phyloP scores from a whole-genome alignment of 2,113 vertebrate genomes.

The Lamprologus callipterus region DNA sequence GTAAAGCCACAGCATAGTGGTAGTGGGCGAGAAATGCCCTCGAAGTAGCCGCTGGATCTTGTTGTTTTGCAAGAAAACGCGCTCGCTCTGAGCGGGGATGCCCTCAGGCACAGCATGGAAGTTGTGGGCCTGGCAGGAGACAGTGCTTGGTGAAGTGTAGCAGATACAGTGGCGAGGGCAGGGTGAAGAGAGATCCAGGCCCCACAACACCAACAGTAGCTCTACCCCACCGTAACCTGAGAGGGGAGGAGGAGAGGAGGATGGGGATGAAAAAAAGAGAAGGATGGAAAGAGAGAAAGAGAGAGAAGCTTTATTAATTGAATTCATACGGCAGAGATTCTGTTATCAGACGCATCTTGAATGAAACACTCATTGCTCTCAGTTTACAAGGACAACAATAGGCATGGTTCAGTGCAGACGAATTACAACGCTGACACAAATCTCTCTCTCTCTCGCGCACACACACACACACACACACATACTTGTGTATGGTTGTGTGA shows the following conservation, averaged over 20 bases:
- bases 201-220: conserved; percentile 85
- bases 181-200: conserved; percentile 73
- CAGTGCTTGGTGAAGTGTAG: conserved; percentile 92
- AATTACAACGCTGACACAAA: conserved; percentile 32
- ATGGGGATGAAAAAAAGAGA: not conserved
- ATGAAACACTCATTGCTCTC: conserved; percentile 42
- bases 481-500: not conserved
- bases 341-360: conserved; percentile 40
- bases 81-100: conserved; percentile 89
- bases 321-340: conserved; percentile 22
- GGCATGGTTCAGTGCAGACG: conserved; percentile 32
- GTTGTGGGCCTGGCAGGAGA: conserved; percentile 97
- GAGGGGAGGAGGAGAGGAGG: not conserved
- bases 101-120: conserved; percentile 87
- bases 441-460: accelerated
- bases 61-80: conserved; percentile 96
- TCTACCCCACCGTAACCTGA: conserved; percentile 82
- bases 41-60: conserved; percentile 85
- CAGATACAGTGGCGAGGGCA: conserved; percentile 93
- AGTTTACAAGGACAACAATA: conserved; percentile 56
- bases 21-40: conserved; percentile 89
- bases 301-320: conserved; percentile 28
- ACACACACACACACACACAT: not conserved
- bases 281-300: not conserved
- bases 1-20: conserved; percentile 93